These are phyloP conservation scores for Miichthys miiuy DNA, from an alignment of 2,797 vertebrate genomes.

Conservation along the genomic window DNA sequence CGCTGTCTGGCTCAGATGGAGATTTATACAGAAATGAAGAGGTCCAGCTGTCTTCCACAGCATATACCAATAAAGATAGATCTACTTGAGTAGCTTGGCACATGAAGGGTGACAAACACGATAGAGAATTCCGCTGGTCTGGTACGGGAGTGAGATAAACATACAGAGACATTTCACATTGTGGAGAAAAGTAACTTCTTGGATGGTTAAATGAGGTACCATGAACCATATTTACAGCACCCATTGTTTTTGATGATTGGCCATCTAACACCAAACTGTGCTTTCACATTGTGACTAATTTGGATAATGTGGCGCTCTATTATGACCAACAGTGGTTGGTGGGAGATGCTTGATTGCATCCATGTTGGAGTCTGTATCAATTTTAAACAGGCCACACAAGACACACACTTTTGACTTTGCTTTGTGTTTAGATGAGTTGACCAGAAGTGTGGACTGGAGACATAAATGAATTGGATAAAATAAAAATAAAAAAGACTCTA, in stretches of 20 bases:
- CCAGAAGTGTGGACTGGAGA: no score
- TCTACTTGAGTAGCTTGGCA: constrained; percentile 46
- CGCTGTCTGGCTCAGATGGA: constrained; percentile 78
- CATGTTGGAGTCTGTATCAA: constrained; percentile 4
- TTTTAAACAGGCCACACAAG: background rate
- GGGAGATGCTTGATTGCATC: constrained; percentile 25
- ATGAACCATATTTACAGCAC: background rate
- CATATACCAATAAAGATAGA: constrained; percentile 69
- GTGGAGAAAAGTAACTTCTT: constrained; percentile 9
- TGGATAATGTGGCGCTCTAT: constrained; percentile 27
- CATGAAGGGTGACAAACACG: constrained; percentile 42
- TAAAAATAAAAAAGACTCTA: no score
- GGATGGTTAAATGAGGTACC: constrained; percentile 16
- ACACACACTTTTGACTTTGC: background rate
- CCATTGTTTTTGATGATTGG: constrained; percentile 40
- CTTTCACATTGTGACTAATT: constrained; percentile 40
- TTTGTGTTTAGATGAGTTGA: no score
- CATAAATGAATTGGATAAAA: no score
- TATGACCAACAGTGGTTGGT: constrained; percentile 17
- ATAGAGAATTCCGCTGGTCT: constrained; percentile 22
- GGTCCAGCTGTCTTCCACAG: constrained; percentile 66
- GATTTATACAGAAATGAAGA: constrained; percentile 80
- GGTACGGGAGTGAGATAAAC: constrained; percentile 22
- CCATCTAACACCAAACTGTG: constrained; percentile 18
- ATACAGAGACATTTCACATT: constrained; percentile 3